phyloP scores from a whole-genome alignment of 2,888 invertebrate species.

The Megaustenia siamemsis region DNA sequence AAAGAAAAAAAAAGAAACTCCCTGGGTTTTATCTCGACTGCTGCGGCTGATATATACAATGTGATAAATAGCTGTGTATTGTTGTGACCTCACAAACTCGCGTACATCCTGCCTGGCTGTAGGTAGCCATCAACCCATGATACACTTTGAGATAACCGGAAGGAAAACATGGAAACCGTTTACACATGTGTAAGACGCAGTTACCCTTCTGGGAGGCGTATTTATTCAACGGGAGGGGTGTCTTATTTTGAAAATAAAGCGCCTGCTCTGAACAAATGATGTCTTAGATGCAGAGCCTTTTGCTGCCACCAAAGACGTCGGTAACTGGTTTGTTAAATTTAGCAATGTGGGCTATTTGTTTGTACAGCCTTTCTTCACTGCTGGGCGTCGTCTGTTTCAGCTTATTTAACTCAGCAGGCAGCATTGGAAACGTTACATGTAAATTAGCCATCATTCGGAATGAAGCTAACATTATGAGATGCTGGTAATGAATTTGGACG shows the following conservation, averaged over 20 bases:
- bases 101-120: background rate
- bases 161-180: background rate
- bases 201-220: background rate
- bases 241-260: conserved; percentile 19
- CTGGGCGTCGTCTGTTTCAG: background rate
- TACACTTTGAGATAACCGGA: conserved; percentile 30
- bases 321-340: background rate
- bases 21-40: background rate
- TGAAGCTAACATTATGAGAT: no score
- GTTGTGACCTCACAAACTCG: conserved; percentile 14
- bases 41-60: background rate
- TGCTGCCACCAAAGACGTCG: background rate
- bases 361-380: background rate
- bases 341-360: background rate
- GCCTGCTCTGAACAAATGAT: background rate
- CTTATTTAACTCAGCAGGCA: background rate
- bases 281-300: background rate
- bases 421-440: background rate
- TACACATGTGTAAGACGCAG: background rate
- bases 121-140: background rate
- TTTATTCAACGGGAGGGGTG: background rate
- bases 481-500: no score
- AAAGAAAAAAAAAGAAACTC: background rate
- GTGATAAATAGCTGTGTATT: conserved; percentile 27
- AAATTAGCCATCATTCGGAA: no score